phyloP scores from a whole-genome alignment of 2,888 invertebrate species.

The Imbricaverruca yamaguchii region DNA sequence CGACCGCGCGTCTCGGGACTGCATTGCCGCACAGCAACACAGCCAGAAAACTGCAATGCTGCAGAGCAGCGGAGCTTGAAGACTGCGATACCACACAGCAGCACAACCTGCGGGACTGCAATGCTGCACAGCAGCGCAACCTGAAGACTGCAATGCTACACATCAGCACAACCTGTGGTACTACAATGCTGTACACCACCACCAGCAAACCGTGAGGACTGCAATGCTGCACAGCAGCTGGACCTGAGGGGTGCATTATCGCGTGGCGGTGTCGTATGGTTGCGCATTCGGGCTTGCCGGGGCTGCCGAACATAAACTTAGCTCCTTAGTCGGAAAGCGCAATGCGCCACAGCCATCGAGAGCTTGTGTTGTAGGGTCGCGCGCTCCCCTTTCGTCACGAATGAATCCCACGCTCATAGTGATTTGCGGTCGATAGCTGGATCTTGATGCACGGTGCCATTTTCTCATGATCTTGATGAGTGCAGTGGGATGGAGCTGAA shows the following conservation, averaged over 20 bases:
- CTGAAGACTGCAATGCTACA: neutral
- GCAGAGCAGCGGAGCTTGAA: neutral
- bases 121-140: neutral
- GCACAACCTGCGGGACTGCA: neutral
- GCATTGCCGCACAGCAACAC: neutral
- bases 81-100: neutral
- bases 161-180: neutral
- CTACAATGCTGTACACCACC: too few relatives aligned
- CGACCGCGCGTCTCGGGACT: neutral
- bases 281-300: too few relatives aligned
- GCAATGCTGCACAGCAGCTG: neutral
- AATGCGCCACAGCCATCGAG: neutral
- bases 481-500: too few relatives aligned
- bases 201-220: too few relatives aligned
- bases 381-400: neutral
- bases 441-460: neutral
- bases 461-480: neutral
- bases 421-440: neutral
- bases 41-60: neutral
- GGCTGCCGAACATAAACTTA: too few relatives aligned
- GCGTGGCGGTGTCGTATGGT: too few relatives aligned
- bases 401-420: neutral
- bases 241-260: neutral
- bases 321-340: too few relatives aligned
- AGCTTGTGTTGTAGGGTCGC: neutral